Evolutionary conservation across 1,140 invertebrate species (phyloP).

Genomic region (Pseudomyrmex pallidus): DNA sequence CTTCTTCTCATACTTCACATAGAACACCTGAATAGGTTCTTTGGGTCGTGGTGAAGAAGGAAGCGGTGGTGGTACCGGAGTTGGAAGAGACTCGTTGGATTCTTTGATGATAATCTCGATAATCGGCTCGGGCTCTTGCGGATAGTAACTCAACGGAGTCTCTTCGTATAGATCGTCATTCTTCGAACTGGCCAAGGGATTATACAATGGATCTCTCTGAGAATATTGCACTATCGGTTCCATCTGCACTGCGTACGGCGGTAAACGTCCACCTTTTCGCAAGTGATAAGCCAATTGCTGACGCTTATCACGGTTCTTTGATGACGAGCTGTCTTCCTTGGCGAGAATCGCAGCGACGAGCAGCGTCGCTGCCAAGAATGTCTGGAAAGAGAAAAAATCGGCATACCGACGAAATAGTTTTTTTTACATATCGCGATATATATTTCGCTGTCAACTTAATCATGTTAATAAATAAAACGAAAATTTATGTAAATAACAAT

Average conservation of each 20-base stretch:
- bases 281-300: constrained; percentile 78
- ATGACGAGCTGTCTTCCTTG: constrained; percentile 73
- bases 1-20: constrained; percentile 94
- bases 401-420: not conserved
- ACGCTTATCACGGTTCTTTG: constrained; percentile 79
- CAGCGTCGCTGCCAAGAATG: constrained; percentile 62
- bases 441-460: not conserved
- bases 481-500: not conserved
- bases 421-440: not conserved
- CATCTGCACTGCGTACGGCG: constrained; percentile 92
- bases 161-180: constrained; percentile 84
- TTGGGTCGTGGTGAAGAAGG: constrained; percentile 87
- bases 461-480: not conserved
- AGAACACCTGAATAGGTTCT: constrained; percentile 95
- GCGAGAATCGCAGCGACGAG: constrained; percentile 67
- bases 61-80: constrained; percentile 86
- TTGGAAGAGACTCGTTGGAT: constrained; percentile 92
- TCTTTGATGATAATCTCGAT: constrained; percentile 97
- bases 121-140: constrained; percentile 93
- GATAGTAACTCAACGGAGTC: constrained; percentile 86
- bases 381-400: constrained; percentile 71
- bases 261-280: constrained; percentile 81
- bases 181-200: constrained; percentile 86
- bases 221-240: constrained; percentile 92
- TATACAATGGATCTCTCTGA: constrained; percentile 91